These are phyloP conservation scores for Plutomurus gul DNA, from an alignment of 1,140 invertebrate species.

Conservation along the genomic window DNA sequence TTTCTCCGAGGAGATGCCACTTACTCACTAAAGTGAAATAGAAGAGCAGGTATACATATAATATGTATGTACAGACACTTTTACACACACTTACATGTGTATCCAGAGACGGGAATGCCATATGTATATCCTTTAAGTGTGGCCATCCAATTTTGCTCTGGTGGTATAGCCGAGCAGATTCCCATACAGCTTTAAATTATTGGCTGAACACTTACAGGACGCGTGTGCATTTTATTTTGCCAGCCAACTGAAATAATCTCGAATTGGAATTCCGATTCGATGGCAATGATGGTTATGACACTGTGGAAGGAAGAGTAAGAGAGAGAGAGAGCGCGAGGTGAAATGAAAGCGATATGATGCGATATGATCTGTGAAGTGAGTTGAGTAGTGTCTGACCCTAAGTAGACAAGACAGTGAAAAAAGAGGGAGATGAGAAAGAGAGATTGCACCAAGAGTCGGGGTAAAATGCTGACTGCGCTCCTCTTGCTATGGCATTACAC, in stretches of 20 bases:
- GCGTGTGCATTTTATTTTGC: too few species aligned
- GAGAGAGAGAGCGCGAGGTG: not conserved
- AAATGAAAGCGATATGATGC: not conserved
- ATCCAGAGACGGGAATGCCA: too few species aligned
- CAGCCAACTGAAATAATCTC: not conserved
- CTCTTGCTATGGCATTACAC: not conserved
- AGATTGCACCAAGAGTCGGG: not conserved
- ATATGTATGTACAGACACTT: not conserved
- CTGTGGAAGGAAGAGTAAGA: not conserved
- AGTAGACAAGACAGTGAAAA: constrained; percentile 26
- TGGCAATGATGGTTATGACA: constrained; percentile 10
- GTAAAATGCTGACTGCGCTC: not conserved
- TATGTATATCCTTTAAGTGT: too few species aligned
- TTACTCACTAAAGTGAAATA: not conserved
- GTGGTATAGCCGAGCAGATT: too few species aligned
- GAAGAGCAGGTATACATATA: not conserved
- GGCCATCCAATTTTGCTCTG: not conserved
- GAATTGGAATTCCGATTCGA: not conserved
- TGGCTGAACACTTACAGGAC: not conserved
- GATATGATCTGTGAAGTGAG: constrained; percentile 22
- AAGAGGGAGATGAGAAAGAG: constrained; percentile 18
- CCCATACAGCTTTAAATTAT: constrained; percentile 15
- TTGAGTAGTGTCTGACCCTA: not conserved
- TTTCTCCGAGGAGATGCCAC: not conserved
- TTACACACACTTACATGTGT: not conserved